Percentiles rank a stretch among this genome's conserved stretches.
Conservation (phyloP, 1,140 invertebrate genomes). For the Euborellia annulipes region DNA sequence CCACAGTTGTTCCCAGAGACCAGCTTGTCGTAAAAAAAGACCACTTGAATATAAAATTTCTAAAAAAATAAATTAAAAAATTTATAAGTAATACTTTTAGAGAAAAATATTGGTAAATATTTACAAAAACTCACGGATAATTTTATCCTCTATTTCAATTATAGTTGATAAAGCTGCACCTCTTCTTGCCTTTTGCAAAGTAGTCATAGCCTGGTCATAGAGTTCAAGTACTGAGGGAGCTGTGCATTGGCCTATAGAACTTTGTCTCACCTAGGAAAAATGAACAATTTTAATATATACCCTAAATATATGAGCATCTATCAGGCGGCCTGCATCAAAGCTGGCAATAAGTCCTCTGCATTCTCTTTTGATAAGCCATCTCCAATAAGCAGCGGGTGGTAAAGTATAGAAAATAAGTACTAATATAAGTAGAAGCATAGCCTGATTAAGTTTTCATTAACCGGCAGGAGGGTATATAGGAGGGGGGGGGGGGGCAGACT, state of each 20-base stretch:
- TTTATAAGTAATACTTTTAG: background rate
- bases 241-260: constrained; percentile 41
- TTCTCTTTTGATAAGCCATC: no score
- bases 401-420: no score
- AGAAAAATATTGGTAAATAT: background rate
- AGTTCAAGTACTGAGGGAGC: constrained; percentile 35
- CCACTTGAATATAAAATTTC: constrained; percentile 39
- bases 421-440: no score
- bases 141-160: constrained; percentile 5
- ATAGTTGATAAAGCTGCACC: constrained; percentile 20
- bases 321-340: no score
- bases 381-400: no score
- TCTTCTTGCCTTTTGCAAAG: constrained; percentile 31
- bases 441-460: no score
- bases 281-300: no score
- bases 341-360: no score
- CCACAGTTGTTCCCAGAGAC: constrained; percentile 45
- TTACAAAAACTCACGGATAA: constrained; percentile 3
- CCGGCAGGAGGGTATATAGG: no score
- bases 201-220: constrained; percentile 36
- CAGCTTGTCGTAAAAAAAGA: constrained; percentile 45
- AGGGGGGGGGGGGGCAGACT: no score
- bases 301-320: no score
- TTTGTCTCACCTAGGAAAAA: constrained; percentile 29
- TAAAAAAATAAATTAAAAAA: constrained; percentile 16